Base-by-base conservation (phyloP, 2,797 vertebrate genomes). In the Microhierax caerulescens region DNA sequence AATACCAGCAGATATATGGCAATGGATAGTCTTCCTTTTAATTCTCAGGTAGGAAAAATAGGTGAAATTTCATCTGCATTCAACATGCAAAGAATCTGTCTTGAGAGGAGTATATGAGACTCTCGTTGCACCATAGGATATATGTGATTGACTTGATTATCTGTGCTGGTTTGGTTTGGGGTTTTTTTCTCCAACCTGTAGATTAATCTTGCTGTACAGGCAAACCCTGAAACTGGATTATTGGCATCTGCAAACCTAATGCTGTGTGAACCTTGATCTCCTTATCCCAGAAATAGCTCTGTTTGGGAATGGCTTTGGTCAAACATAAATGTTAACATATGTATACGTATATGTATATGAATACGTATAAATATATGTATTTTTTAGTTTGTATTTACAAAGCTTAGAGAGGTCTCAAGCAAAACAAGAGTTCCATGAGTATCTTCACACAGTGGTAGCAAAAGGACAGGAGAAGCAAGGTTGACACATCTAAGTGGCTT, bases 131-230 rank as follows among this genome's bases (percentile, higher is more conserved):
- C 22, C 5, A 22, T 27, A 14, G 13, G 14, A 18, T 15, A 79
- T 15, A 4, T 82, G n/a, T 15, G 5, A n/a, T 37, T 94, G 51
- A 47, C 20, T 53, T 89, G 23, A 41, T 53, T 64, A 32, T 57
- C 24, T 65, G 8, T 79, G 28, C 15, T 1, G 41, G 20, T 39
- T 11, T 83, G 13, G 2, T 47, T 47, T 41, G 2, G 0, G 1
- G 2, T 34, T 65, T 56, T 48, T 65, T 19, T 4, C 34, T 88
- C 15, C 18, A 80, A 30, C 8, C 12, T 64, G 10, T 63, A 56
- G 6, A 75, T 78, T 61, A 92, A 34, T 19, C 21, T 64, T 78
- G 3, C 28, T 61, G 8, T 54, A 25, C 1, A 75, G 41, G 8
- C 34, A 85, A 89, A 69, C 5, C 8, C 13, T 59, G 34, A 75